phyloP scores from a whole-genome alignment of 1,140 invertebrate genomes.

The Vanessa atalanta region DNA sequence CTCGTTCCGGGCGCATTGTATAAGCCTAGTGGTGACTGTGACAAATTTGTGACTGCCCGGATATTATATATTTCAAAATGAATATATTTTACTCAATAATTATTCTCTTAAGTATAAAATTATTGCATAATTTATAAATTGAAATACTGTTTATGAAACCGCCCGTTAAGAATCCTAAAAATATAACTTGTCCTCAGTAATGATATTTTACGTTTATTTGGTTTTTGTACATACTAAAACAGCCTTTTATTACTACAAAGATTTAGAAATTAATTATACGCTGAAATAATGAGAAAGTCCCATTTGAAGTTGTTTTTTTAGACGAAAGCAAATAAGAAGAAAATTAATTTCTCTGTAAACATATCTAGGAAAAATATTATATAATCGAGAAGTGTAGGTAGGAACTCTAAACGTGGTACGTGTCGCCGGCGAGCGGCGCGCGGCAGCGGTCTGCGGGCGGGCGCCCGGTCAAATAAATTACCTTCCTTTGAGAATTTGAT shows the following conservation, averaged over 20 bases:
- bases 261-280: not conserved
- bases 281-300: not conserved
- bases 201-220: no score
- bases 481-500: constrained; percentile 71
- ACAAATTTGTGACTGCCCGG: no score
- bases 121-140: no score
- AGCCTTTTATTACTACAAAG: not conserved
- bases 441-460: constrained; percentile 56
- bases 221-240: no score
- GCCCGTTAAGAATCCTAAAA: no score
- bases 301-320: not conserved
- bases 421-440: constrained; percentile 22
- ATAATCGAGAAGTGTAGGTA: not conserved
- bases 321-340: constrained; percentile 2
- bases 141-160: no score
- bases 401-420: not conserved
- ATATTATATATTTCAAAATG: no score
- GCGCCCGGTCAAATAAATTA: constrained; percentile 68
- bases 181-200: no score
- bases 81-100: no score
- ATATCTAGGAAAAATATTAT: constrained; percentile 9
- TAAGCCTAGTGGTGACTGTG: no score
- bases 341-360: constrained; percentile 10
- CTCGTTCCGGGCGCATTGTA: no score
- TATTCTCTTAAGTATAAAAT: no score